Conservation (phyloP, 2,113 vertebrate species). For the Laticauda laticaudata region DNA sequence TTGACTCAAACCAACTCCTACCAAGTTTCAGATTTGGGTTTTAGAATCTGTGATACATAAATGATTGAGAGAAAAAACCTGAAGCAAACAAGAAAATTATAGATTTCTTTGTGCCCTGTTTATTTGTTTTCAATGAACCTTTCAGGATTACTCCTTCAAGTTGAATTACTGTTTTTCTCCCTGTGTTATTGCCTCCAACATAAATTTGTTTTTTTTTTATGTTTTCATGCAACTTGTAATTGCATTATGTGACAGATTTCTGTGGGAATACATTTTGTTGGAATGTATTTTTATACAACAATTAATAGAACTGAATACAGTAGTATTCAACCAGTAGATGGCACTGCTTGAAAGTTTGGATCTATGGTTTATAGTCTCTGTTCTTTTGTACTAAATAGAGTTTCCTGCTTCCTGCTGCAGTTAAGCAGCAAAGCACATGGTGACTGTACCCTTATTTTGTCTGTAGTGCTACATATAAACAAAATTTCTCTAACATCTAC, state of each 20-base stretch:
- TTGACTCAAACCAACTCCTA: not conserved
- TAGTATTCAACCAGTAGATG: too few relatives aligned
- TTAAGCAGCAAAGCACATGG: too few relatives aligned
- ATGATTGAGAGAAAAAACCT: not conserved
- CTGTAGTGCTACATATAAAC: too few relatives aligned
- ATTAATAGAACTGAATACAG: too few relatives aligned
- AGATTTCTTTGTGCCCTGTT: not conserved
- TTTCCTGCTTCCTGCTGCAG: too few relatives aligned
- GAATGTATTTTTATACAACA: too few relatives aligned
- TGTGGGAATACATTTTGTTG: too few relatives aligned
- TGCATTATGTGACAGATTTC: not conserved
- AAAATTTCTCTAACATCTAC: not conserved
- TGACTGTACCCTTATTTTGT: too few relatives aligned
- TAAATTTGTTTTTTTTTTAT: not conserved
- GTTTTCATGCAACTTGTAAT: not conserved
- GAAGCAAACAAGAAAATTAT: not conserved
- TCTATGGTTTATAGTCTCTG: too few relatives aligned
- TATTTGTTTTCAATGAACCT: not conserved
- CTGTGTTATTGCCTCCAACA: not conserved
- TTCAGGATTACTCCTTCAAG: not conserved
- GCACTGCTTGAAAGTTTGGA: too few relatives aligned
- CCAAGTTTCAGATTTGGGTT: not conserved
- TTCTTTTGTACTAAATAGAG: too few relatives aligned
- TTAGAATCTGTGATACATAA: not conserved
- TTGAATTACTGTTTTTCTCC: not conserved